Base-by-base conservation (phyloP, 2,113 vertebrate genomes). In the Glareola pratincola region DNA sequence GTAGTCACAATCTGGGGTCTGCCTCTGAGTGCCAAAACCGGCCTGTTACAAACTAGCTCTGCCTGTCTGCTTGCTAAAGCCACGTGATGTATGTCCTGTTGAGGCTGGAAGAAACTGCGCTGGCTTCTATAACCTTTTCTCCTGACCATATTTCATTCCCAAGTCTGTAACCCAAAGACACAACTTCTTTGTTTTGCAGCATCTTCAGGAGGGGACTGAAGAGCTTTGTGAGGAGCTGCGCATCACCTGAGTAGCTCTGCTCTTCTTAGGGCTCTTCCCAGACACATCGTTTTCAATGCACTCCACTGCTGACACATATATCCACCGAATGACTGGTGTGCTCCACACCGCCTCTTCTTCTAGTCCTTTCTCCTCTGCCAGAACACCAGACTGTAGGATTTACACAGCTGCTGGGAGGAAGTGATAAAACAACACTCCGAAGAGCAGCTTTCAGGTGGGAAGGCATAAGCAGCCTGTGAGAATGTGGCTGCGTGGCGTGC, bases 391-490 rank as follows among this genome's bases (percentile, higher is more conserved):
- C 85, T 76, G 87, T 56, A 64, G 62, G 81, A 93, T 88, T 96
- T 87, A 91, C 92, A 94, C 92, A 95, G 87, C 85, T 95, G 87
- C 85, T 83, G 78, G 54, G n/a, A 90, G 37, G 50, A 93, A 93
- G 88, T 69, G 93, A 85, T 90, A 66, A 94, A 96, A 90, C 62
- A 94, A 59, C 78, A 43, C 71, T 92, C 59, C 75, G 41, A 80
- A 54, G 88, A 93, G 69, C 87, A 93, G 78, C 82, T 90, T 96
- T 96, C 89, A 88, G 79, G 95, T 94, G 92, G 95, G 96, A 92
- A 93, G 92, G 51, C 36, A 94, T 14, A 48, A 64, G 63, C 32
- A 74, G 63, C 17, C 41, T 92, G 75, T 92, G 16, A 92, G 45
- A 82, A 32, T 19, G 32, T 56, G 88, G 41, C 41, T 93, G 47